Base-by-base conservation (phyloP, 2,113 vertebrate genomes). In the Nothoprocta pentlandii region DNA sequence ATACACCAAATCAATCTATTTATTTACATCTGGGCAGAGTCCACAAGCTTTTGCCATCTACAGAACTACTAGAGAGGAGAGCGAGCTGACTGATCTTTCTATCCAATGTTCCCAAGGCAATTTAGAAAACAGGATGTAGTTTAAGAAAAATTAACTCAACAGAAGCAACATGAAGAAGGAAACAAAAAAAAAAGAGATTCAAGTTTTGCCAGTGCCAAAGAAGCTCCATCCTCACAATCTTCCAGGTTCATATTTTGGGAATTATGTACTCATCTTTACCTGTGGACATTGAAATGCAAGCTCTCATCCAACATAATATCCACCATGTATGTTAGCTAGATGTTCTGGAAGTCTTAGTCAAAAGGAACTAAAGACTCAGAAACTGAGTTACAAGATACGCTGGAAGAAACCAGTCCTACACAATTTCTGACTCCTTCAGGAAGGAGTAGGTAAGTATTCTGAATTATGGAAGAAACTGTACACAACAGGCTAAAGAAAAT, bases 31-130 rank as follows among this genome's bases (percentile, higher is more conserved):
- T 82, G 78, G 68, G 51, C 58, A 69, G 47, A 79, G 69, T 77
- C 61, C 70, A 85, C 66, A 73, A 80, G 74, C 30, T 92, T 95
- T 94, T 85, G 88, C 49, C 69, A 90, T 32, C 36, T 69, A 81
- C 82, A 84, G 69, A 81, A 69, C 36, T 26, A 34, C 0, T 1
- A 88, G 77, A 93, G 22, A 94, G 28, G 30, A 90, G 58, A 67
- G 9, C 0, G 0, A 22, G 62, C 2, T 78, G 85, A 70, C 44
- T 4, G 20, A 68, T 59, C 19, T 81, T 90, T 81, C 6, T 46
- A 53, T 53, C 1, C 1, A 28, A 79, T 49, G 26, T 44, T 92
- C 69, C 73, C 58, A 86, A 86, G 47, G 62, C 64, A 75, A n/a
- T 59, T 88, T 54, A 77, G 78, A 73, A 89, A 89, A 86, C 13